Percentiles rank a stretch among this genome's conserved stretches.
These are phyloP conservation scores for Lepilemur ruficaudatus DNA, from an alignment of 2,797 vertebrate genomes.

Conservation along the genomic window DNA sequence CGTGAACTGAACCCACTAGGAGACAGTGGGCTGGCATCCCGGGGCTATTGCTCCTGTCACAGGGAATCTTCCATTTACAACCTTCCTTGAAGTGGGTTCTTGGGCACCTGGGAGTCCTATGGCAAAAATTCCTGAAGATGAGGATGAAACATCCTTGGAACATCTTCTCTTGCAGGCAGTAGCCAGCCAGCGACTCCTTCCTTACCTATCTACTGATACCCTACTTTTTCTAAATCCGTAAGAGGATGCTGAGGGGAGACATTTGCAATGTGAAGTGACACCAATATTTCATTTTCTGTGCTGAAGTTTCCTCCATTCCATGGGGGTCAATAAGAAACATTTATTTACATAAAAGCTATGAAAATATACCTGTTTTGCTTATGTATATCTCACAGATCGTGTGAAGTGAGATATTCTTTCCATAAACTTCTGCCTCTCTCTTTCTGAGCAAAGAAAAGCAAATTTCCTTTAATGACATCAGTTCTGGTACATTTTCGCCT, in stretches of 20 bases:
- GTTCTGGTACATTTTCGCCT: neutral
- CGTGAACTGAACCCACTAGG: fast-evolving
- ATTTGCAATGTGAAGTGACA: neutral
- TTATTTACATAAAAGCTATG: neutral
- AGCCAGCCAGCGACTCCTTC: neutral
- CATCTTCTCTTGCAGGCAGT: too few species aligned
- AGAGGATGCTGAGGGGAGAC: neutral
- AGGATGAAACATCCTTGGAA: neutral
- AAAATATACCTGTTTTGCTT: neutral
- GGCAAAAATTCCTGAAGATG: neutral
- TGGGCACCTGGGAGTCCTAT: neutral
- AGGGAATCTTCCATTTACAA: fast-evolving
- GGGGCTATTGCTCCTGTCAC: too few species aligned
- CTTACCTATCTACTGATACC: neutral
- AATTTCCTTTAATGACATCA: neutral
- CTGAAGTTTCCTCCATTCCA: neutral
- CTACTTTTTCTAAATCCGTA: neutral
- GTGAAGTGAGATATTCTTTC: neutral
- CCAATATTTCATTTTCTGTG: neutral
- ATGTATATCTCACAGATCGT: neutral
- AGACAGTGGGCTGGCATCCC: fast-evolving
- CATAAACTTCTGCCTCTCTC: neutral
- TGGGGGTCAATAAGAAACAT: neutral
- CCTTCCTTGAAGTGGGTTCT: neutral
- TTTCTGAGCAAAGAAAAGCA: neutral